phyloP scores from a whole-genome alignment of 2,113 vertebrate species.

The Sinocyclocheilus rhinocerous region DNA sequence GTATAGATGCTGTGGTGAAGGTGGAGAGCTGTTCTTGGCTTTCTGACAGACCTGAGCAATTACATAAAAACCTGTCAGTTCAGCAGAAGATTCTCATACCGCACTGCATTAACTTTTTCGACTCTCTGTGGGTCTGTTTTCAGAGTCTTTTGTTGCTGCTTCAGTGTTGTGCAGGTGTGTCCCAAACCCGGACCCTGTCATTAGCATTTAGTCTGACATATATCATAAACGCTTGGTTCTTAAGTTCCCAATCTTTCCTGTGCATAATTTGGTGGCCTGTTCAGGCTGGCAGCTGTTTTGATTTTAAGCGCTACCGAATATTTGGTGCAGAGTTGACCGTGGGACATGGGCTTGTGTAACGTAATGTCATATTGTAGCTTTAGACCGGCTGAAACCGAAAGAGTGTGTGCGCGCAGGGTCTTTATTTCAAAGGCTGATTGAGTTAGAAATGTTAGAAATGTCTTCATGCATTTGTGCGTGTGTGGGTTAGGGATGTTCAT shows the following conservation, averaged over 20 bases:
- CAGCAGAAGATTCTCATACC: not conserved
- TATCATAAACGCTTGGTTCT: not conserved
- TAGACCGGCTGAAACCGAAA: not conserved
- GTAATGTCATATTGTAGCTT: conserved; percentile 12
- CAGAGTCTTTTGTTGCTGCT: too few species aligned
- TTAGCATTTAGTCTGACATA: not conserved
- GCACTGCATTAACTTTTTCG: not conserved
- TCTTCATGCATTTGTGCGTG: not conserved
- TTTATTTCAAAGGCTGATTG: conserved; percentile 1
- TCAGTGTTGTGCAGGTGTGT: not conserved
- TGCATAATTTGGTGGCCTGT: not conserved
- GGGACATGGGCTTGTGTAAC: conserved; percentile 1
- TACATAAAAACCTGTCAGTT: conserved; percentile 12
- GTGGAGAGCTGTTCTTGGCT: not conserved
- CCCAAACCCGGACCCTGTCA: not conserved
- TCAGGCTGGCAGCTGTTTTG: not conserved
- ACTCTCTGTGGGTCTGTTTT: not conserved
- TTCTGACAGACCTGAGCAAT: not conserved
- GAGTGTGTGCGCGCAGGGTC: not conserved
- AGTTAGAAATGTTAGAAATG: conserved; percentile 5
- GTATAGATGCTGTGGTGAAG: conserved; percentile 11
- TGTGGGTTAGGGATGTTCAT: too few species aligned
- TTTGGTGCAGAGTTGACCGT: not conserved
- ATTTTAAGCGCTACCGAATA: not conserved
- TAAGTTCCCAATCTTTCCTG: not conserved